Percentiles rank a stretch among this genome's conserved stretches.
Conservation (phyloP, 2,888 invertebrate genomes). For the Norana najaformis region DNA sequence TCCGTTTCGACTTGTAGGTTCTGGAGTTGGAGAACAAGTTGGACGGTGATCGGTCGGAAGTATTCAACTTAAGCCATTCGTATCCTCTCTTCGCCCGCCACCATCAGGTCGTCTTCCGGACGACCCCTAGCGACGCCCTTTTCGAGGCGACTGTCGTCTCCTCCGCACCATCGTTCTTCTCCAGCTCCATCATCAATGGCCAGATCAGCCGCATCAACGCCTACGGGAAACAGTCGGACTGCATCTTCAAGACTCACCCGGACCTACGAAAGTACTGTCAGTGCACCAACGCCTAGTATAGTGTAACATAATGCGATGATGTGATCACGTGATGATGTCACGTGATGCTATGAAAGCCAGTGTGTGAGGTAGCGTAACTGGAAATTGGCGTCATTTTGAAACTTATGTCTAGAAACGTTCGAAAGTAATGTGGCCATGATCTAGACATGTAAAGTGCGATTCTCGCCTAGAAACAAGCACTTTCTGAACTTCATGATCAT, state of each 20-base stretch:
- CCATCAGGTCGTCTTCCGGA: constrained; percentile 50
- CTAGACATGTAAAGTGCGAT: not conserved
- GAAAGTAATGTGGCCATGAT: not conserved
- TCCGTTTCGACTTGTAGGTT: constrained; percentile 43
- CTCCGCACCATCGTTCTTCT: constrained; percentile 28
- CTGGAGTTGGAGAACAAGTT: constrained; percentile 47
- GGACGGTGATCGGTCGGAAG: constrained; percentile 46
- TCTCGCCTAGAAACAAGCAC: not conserved
- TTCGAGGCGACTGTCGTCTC: constrained; percentile 52
- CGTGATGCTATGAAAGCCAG: no score
- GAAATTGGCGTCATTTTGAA: not conserved
- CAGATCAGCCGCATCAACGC: constrained; percentile 51
- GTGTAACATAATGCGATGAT: not conserved
- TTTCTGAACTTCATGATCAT: no score
- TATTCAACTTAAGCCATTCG: not conserved
- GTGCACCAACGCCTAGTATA: constrained; percentile 40
- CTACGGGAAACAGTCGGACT: constrained; percentile 53
- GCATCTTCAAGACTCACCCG: constrained; percentile 49
- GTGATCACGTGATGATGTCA: no score
- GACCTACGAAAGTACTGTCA: constrained; percentile 53
- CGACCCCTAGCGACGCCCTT: constrained; percentile 49
- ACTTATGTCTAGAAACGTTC: not conserved
- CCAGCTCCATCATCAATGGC: not conserved
- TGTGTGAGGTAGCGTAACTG: not conserved
- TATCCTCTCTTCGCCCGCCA: constrained; percentile 19